Percentiles rank a stretch among this genome's conserved stretches.
phyloP scores from a whole-genome alignment of 2,797 vertebrate genomes.

The Danio tinwini region DNA sequence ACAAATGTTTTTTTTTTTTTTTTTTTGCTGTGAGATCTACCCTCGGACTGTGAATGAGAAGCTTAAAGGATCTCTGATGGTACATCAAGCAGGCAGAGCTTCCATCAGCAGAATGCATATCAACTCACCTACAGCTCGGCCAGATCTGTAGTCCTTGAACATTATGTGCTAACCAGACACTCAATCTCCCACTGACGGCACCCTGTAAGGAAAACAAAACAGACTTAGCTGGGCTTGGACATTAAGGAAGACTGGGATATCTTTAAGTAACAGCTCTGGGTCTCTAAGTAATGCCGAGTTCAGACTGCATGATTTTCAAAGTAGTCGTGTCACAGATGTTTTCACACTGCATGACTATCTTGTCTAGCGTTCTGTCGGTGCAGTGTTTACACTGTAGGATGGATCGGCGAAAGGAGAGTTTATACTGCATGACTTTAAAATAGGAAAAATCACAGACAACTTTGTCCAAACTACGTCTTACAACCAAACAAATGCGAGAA shows the following conservation, averaged over 20 bases:
- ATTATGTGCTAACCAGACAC: conserved; percentile 67
- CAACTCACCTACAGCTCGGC: conserved; percentile 74
- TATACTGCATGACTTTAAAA: too few relatives aligned
- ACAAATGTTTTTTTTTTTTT: conserved; percentile 65
- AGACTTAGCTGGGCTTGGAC: neutral
- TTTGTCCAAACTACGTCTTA: too few relatives aligned
- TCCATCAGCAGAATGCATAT: conserved; percentile 16
- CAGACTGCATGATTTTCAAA: too few relatives aligned
- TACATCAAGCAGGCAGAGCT: conserved; percentile 21
- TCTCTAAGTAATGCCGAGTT: neutral
- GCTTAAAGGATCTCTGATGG: conserved; percentile 38
- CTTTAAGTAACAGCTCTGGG: neutral
- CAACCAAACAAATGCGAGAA: too few relatives aligned
- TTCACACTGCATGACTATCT: too few relatives aligned
- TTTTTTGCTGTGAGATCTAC: conserved; percentile 47
- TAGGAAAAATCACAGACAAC: too few relatives aligned
- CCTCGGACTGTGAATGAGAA: conserved; percentile 32
- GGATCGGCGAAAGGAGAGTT: too few relatives aligned
- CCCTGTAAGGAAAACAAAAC: conserved; percentile 66
- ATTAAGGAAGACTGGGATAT: neutral
- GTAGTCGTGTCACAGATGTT: too few relatives aligned
- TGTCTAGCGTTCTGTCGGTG: too few relatives aligned
- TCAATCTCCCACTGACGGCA: conserved; percentile 55
- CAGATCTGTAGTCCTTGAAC: conserved; percentile 78
- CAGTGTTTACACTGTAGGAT: too few relatives aligned